Conservation (phyloP, 2,888 invertebrate species). For the Stenichneumon culpator region DNA sequence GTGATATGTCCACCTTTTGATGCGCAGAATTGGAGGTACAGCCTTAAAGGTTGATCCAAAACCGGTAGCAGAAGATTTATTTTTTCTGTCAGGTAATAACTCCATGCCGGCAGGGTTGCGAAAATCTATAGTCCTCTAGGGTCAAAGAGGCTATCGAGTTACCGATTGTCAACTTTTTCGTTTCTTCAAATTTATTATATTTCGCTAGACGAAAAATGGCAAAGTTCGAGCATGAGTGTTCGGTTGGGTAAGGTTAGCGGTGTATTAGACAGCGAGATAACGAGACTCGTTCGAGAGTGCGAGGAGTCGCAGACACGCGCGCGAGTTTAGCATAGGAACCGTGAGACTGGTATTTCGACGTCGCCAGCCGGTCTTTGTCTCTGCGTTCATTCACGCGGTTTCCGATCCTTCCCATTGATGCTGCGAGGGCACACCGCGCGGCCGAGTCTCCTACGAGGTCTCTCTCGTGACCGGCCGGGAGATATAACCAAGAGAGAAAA, state of each 20-base stretch:
- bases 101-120: background rate
- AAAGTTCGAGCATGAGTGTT: background rate
- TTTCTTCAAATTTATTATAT: background rate
- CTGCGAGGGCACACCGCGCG: slow-evolving; percentile 25
- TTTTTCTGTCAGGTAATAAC: background rate
- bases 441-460: slow-evolving; percentile 39
- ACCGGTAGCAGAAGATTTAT: background rate
- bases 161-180: background rate
- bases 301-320: slow-evolving; percentile 67
- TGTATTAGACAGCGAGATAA: slow-evolving; percentile 36
- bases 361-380: slow-evolving; percentile 75
- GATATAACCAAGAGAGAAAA: slow-evolving; percentile 70
- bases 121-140: background rate
- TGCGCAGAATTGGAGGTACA: background rate
- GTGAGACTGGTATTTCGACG: slow-evolving; percentile 83
- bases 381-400: slow-evolving; percentile 83
- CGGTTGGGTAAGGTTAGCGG: slow-evolving; percentile 3
- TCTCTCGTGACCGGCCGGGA: slow-evolving; percentile 50
- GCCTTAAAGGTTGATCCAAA: background rate
- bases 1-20: background rate
- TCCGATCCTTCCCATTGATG: slow-evolving; percentile 83
- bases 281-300: slow-evolving; percentile 20
- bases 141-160: background rate
- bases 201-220: background rate
- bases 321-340: slow-evolving; percentile 76